Conservation (phyloP, 2,113 vertebrate genomes). For the Podarcis cretensis region DNA sequence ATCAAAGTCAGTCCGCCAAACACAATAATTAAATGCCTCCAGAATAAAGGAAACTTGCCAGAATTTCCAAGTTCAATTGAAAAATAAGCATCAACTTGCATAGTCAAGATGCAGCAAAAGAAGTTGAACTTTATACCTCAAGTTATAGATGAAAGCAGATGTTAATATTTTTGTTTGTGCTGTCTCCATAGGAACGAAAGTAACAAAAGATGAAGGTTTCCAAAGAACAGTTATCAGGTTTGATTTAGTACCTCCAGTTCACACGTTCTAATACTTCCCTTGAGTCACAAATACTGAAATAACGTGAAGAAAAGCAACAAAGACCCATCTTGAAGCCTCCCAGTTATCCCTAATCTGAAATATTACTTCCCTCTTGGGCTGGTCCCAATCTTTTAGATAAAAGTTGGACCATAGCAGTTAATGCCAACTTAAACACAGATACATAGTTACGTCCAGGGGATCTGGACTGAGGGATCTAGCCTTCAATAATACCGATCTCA, state of each 20-base stretch:
- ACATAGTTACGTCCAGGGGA: neutral
- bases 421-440: neutral
- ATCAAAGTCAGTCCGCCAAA: constrained; percentile 71
- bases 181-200: constrained; percentile 28
- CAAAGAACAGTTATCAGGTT: neutral
- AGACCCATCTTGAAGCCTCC: no score
- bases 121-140: constrained; percentile 59
- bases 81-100: constrained; percentile 55
- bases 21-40: constrained; percentile 72
- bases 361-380: neutral
- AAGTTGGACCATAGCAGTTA: neutral
- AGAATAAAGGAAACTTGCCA: constrained; percentile 72
- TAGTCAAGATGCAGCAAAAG: constrained; percentile 52
- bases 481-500: no score
- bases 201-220: neutral
- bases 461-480: neutral
- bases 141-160: constrained; percentile 27
- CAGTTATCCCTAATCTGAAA: neutral
- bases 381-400: neutral
- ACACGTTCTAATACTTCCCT: neutral
- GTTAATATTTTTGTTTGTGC: neutral
- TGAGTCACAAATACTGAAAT: constrained; percentile 17
- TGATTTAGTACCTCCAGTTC: constrained; percentile 4
- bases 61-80: constrained; percentile 69
- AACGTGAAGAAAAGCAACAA: neutral